These are phyloP conservation scores for Morpho helenor DNA, from an alignment of 2,888 invertebrate genomes.

Conservation along the genomic window DNA sequence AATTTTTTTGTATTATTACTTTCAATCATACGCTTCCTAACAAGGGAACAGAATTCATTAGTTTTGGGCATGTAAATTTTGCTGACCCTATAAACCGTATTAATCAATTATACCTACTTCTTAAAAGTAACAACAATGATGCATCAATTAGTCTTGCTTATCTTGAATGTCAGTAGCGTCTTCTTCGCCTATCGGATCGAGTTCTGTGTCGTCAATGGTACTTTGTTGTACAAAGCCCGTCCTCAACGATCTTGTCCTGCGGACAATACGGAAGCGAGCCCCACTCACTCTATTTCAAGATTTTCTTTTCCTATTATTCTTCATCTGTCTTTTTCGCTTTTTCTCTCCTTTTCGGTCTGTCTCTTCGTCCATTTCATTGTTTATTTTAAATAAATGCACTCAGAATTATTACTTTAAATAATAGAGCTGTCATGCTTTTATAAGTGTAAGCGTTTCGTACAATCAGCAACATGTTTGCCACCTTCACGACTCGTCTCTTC, in stretches of 20 bases:
- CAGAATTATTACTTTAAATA: conserved; percentile 62
- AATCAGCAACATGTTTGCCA: conserved; percentile 74
- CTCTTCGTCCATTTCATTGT: conserved; percentile 66
- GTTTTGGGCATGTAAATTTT: conserved; percentile 76
- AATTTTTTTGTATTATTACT: conserved; percentile 60
- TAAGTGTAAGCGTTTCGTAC: conserved; percentile 76
- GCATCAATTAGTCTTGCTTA: conserved; percentile 75
- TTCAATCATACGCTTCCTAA: conserved; percentile 75
- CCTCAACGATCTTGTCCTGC: conserved; percentile 28
- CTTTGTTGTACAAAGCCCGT: conserved; percentile 49
- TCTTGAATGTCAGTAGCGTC: conserved; percentile 61
- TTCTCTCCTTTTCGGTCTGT: conserved; percentile 40
- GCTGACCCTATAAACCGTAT: conserved; percentile 67
- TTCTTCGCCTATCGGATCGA: conserved; percentile 57
- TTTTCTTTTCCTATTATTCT: conserved; percentile 16
- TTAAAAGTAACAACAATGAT: conserved; percentile 67
- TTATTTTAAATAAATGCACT: conserved; percentile 63
- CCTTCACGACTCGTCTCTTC: conserved; percentile 76
- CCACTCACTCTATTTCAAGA: conserved; percentile 5
- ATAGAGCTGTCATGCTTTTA: conserved; percentile 79
- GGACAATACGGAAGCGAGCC: conserved; percentile 19
- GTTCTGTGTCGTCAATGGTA: conserved; percentile 46
- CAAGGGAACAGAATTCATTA: conserved; percentile 73
- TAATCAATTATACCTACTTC: conserved; percentile 50
- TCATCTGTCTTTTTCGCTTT: conserved; percentile 29